Conservation (phyloP, 2,113 vertebrate species). For the Barbus barbus region DNA sequence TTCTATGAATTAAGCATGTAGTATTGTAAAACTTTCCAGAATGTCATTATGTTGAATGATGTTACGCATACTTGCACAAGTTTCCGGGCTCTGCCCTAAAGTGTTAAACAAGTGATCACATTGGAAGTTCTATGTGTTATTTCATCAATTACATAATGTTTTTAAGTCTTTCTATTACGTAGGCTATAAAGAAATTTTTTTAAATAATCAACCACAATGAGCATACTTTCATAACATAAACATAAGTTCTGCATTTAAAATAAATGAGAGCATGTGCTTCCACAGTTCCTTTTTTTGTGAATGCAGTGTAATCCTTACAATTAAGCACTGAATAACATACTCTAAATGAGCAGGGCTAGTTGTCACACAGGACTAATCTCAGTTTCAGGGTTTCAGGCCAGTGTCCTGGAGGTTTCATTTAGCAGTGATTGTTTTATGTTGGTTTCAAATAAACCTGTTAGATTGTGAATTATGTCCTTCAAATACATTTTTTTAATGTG, state of each 20-base stretch:
- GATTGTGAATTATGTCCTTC: too few relatives aligned
- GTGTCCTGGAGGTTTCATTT: too few relatives aligned
- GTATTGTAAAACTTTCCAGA: background rate
- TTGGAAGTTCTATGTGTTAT: background rate
- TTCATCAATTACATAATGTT: background rate
- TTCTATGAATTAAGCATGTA: background rate
- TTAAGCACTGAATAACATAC: too few relatives aligned
- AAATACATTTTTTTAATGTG: too few relatives aligned
- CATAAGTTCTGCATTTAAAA: background rate
- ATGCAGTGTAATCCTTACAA: background rate
- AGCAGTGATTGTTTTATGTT: too few relatives aligned
- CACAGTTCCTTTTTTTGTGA: background rate
- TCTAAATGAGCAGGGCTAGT: too few relatives aligned
- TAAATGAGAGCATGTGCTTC: too few relatives aligned
- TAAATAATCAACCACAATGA: background rate
- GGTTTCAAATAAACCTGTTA: too few relatives aligned
- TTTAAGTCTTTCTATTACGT: background rate
- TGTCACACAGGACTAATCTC: too few relatives aligned
- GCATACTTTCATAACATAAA: background rate
- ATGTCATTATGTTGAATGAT: background rate
- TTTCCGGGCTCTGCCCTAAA: background rate
- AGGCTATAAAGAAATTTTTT: too few relatives aligned
- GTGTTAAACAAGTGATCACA: background rate
- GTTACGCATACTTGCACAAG: background rate
- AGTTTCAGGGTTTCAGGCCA: too few relatives aligned